Percentiles rank a stretch among this genome's conserved stretches.
phyloP scores from a whole-genome alignment of 1,140 invertebrate species.

The Chlorops oryzae region DNA sequence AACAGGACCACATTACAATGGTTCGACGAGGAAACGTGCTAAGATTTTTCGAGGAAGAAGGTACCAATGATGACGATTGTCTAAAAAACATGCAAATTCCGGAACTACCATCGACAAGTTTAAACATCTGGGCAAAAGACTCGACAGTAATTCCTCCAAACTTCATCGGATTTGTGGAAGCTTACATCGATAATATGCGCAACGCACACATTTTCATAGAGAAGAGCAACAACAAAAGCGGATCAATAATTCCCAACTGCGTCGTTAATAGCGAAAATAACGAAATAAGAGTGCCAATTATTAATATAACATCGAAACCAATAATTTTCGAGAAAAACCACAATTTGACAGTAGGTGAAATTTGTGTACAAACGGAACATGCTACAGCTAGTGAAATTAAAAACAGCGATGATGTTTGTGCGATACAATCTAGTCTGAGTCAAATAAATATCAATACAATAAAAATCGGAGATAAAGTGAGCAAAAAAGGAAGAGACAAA shows the following conservation, averaged over 20 bases:
- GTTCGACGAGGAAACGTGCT: neutral
- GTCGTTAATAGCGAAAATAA: too few relatives aligned
- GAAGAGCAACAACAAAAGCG: too few relatives aligned
- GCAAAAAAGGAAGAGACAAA: too few relatives aligned
- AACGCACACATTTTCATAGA: too few relatives aligned
- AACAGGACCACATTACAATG: constrained; percentile 5
- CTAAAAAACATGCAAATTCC: neutral
- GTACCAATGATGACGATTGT: neutral
- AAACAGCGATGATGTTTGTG: too few relatives aligned
- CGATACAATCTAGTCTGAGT: too few relatives aligned
- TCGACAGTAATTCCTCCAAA: constrained; percentile 1
- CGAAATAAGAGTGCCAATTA: neutral
- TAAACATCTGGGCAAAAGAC: constrained; percentile 3
- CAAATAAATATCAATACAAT: too few relatives aligned
- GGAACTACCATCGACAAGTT: neutral
- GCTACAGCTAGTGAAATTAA: too few relatives aligned
- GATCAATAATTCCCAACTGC: too few relatives aligned
- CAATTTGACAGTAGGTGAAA: neutral
- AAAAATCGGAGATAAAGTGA: too few relatives aligned
- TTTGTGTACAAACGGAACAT: neutral
- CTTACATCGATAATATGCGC: too few relatives aligned
- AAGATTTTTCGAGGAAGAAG: neutral
- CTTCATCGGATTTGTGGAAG: constrained; percentile 4
- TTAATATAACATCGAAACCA: neutral
- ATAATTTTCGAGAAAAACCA: constrained; percentile 2